Base-by-base conservation (phyloP, 2,797 vertebrate genomes). In the Amphiprion clarkii region DNA sequence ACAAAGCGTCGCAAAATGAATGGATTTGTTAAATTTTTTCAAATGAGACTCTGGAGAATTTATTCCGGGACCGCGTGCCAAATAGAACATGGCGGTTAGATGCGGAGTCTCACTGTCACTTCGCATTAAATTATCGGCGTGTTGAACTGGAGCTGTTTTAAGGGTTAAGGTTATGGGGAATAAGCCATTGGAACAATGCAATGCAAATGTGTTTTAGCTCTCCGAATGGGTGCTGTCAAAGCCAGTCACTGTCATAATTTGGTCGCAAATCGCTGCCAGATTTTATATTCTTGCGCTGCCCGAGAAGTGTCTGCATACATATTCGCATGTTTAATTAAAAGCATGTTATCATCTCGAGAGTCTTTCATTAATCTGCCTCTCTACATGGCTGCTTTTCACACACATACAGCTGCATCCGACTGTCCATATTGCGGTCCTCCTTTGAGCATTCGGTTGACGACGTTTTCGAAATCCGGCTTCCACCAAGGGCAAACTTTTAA, bases 191-290 rank as follows among this genome's bases (percentile, higher is more conserved):
- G 84, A 85, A 72, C 31, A 68, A 70, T 83, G 79, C 76, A 19
- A 88, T 88, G 82, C 81, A 79, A 89, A 85, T 88, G 64, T 60
- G 55, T 75, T 72, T 79, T 54, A 78, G 70, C 72, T 71, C 59
- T 66, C 23, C 23, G 57, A 86, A 76, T 52, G 57, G 56, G 40
- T 73, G 79, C 83, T 85, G 87, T 87, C 70, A 88, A 55, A 79
- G 54, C 74, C 70, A 65, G 16, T 86, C 74, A 78, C 44, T 58
- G 71, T 87, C 88, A 77, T 73, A 40, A 80, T 82, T 87, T 84
- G 52, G 62, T 42, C 6, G 40, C 31, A 69, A 71, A 72, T 83
- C 13, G 29, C 70, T 67, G 74, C 68, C 61, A 59, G 52, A 31
- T 75, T 66, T 44, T 27, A 67, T 81, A 67, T 78, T 31, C n/a